Evolutionary conservation across 2,113 vertebrate species (phyloP), one percentile per base, ranked within the genome.

Genomic region (Zosterops hypoxanthus): DNA sequence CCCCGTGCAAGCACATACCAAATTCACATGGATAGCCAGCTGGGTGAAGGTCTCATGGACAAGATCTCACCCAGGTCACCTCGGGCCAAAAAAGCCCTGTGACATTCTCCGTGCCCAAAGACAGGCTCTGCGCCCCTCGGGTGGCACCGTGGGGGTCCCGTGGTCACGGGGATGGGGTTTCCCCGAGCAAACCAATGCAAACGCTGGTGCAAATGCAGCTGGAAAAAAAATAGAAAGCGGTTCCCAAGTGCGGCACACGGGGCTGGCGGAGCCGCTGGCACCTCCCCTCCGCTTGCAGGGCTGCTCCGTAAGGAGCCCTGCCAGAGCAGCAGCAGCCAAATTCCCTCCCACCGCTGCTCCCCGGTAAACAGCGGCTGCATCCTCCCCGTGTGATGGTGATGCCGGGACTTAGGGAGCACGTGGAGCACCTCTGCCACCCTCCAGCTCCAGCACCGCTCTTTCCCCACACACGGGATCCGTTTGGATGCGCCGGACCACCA

Each of bases 251-350:
- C 82, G 17, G 89, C 95, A 94, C 95, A 49, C 13, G 81, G 93
- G 89, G 86, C 86, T 96, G 95, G 77, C 81, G 4, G 84, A 94
- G 93, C 83, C 4, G 23, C 90, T 94, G 96, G 96, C 95, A 79
- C 94, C 94, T 92, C 88, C 96, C 95, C 77, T 96, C 83, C 4
- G 19, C 76, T 96, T 96, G 96, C 96, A 85, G 92, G 92, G 95
- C 94, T 93, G 96, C 86, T 95, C 82, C 34, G 9, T 52, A 6
- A 71, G 86, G 85, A 96, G 63, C 73, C 53, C 63, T 44, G 86
- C 66, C 96, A 76, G 86, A 46, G 6, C 79, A 82, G 95, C 94
- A 76, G 86, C 83, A 56, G 79, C 93, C 95, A 53, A 95, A 96
- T 69, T 83, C 89, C 80, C 86, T 96, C 85, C 92, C 13, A 73